Conservation (phyloP, 2,888 invertebrate genomes). For the Parnassius orleans region DNA sequence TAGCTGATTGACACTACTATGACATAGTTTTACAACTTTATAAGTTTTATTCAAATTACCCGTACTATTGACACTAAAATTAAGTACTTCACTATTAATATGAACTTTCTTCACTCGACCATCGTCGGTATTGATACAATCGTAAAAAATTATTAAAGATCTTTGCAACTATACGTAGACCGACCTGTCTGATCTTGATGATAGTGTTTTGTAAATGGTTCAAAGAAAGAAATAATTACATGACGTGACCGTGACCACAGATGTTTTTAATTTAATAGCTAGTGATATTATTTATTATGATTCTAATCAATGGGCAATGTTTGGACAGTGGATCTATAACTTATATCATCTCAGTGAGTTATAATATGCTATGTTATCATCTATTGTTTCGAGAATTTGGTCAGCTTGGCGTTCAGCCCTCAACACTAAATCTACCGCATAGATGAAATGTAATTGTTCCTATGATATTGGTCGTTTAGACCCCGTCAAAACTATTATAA, state of each 20-base stretch:
- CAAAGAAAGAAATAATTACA: slow-evolving; percentile 4
- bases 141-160: no score
- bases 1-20: no score
- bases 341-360: slow-evolving; percentile 56
- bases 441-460: slow-evolving; percentile 7
- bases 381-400: slow-evolving; percentile 57
- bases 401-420: slow-evolving; percentile 35
- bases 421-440: slow-evolving; percentile 42
- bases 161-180: no score
- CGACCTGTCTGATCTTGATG: no score
- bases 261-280: slow-evolving; percentile 23
- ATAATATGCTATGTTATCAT: slow-evolving; percentile 56
- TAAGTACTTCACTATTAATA: no score
- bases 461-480: slow-evolving; percentile 24
- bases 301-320: slow-evolving; percentile 64
- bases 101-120: no score
- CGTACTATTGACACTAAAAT: no score
- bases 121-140: no score
- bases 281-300: slow-evolving; percentile 44
- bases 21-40: no score
- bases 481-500: not conserved
- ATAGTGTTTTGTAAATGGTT: no score
- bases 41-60: no score
- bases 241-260: not conserved
- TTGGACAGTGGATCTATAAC: slow-evolving; percentile 56